Evolutionary conservation across 2,888 invertebrate species (phyloP).

Genomic region (Elysia crispata): DNA sequence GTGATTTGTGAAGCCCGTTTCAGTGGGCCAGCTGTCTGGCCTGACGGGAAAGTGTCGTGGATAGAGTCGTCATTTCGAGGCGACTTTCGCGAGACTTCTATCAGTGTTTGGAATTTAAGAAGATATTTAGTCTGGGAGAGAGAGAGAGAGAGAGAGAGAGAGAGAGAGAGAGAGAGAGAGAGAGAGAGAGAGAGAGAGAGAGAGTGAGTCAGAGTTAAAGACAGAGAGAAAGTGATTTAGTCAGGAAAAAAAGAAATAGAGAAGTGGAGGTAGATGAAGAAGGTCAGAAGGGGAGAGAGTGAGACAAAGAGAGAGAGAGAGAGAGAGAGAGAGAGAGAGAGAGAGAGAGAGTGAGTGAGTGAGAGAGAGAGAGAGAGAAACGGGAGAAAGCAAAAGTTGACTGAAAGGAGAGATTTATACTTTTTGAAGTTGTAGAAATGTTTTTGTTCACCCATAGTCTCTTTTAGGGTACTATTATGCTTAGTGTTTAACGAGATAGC

Average conservation of each 20-base stretch:
- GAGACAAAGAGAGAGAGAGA: constrained; percentile 7
- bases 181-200: constrained; percentile 15
- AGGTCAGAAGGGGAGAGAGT: neutral
- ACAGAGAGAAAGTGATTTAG: neutral
- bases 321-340: constrained; percentile 25
- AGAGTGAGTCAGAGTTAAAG: neutral
- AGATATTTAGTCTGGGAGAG: neutral
- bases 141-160: constrained; percentile 14
- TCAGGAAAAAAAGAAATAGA: constrained; percentile 2
- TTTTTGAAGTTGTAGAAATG: no score
- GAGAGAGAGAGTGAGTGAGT: constrained; percentile 14
- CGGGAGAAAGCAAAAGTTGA: no score
- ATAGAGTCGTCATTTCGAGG: no score
- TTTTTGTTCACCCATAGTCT: no score
- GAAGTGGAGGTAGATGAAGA: neutral
- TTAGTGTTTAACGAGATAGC: no score
- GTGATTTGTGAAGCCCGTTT: neutral
- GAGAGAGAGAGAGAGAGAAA: neutral
- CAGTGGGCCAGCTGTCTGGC: no score
- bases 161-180: neutral
- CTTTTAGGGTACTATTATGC: no score
- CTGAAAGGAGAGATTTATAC: no score
- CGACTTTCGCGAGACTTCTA: neutral
- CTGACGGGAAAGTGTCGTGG: no score
- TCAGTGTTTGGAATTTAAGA: neutral